Evolutionary conservation across 2,888 invertebrate genomes (phyloP).

Genomic region (Epistrophe grossulariae): DNA sequence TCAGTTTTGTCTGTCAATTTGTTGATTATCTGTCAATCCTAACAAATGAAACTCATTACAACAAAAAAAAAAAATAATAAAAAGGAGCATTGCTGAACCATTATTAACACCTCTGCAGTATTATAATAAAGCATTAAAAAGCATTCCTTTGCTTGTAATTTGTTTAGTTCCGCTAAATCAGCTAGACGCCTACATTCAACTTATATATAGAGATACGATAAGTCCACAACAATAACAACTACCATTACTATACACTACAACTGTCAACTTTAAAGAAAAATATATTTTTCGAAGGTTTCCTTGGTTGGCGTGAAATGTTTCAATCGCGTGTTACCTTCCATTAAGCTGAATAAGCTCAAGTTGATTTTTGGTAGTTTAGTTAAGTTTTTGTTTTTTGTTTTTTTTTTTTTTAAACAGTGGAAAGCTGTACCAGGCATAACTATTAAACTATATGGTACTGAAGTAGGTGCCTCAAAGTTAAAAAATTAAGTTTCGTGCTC

Average conservation of each 20-base stretch:
- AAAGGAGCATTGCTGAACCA: conserved; percentile 19
- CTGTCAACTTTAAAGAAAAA: conserved; percentile 63
- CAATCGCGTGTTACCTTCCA: conserved; percentile 65
- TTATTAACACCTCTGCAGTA: conserved; percentile 66
- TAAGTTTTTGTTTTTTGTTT: neutral
- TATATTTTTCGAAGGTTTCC: conserved; percentile 49
- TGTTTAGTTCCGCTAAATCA: neutral
- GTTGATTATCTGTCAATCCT: conserved; percentile 53
- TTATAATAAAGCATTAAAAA: conserved; percentile 32
- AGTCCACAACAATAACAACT: neutral
- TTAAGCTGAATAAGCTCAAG: conserved; percentile 54
- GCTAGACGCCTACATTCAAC: neutral
- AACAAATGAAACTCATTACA: conserved; percentile 7
- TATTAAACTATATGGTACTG: conserved; percentile 7
- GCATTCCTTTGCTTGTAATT: conserved; percentile 1
- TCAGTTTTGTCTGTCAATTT: conserved; percentile 34
- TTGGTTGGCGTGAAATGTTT: conserved; percentile 60
- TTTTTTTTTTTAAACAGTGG: conserved; percentile 26
- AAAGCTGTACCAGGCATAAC: conserved; percentile 59
- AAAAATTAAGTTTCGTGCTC: conserved; percentile 54
- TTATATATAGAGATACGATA: neutral
- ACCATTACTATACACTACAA: neutral
- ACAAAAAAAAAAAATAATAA: neutral
- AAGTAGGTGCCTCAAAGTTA: conserved; percentile 42
- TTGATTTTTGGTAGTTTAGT: conserved; percentile 28